Conservation (phyloP, 2,113 vertebrate species). For the Microcebus murinus region DNA sequence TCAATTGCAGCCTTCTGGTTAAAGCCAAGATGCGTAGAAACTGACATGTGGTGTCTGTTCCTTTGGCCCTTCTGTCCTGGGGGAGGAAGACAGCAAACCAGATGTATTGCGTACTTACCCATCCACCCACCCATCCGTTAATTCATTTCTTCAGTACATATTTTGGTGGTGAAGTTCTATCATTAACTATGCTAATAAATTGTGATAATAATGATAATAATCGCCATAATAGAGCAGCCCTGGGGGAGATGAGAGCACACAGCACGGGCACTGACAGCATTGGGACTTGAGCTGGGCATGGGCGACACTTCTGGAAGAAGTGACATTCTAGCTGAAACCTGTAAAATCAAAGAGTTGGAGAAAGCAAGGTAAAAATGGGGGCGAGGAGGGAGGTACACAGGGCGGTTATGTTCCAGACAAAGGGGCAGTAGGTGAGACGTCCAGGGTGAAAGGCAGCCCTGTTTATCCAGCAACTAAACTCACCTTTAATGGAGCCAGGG, state of each 20-base stretch:
- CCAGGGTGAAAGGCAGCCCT: not conserved
- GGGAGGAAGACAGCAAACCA: not conserved
- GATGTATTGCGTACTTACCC: not conserved
- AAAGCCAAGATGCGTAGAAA: not conserved
- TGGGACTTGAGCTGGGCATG: not conserved
- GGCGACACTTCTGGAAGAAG: not conserved
- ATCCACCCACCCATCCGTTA: not conserved
- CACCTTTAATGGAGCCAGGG: not conserved
- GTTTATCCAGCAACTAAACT: not conserved
- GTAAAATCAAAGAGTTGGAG: not conserved
- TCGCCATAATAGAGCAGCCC: not conserved
- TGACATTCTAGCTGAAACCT: not conserved
- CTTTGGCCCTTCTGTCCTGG: not conserved
- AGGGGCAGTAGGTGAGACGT: not conserved
- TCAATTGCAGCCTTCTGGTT: not conserved
- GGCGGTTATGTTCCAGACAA: not conserved
- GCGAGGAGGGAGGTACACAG: not conserved
- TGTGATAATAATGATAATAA: not conserved
- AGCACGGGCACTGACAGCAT: not conserved
- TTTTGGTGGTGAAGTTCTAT: not conserved
- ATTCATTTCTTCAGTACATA: conserved; percentile 4
- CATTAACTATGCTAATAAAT: not conserved
- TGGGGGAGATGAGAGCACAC: not conserved
- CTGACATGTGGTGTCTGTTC: not conserved
- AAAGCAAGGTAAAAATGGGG: not conserved